phyloP scores from a whole-genome alignment of 2,888 invertebrate genomes.

The Tachina grossa region DNA sequence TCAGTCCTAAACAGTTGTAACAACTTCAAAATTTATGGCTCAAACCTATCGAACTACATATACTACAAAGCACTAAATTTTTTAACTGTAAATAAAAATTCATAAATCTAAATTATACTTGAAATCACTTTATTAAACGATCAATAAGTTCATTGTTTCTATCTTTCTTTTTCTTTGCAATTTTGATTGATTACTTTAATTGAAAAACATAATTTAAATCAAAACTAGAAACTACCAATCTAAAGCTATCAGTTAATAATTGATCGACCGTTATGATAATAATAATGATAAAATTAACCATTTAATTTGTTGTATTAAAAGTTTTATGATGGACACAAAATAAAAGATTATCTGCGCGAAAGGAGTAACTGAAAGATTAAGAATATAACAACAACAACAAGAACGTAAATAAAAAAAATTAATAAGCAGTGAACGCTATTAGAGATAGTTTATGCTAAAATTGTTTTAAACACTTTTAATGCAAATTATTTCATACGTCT shows the following conservation, averaged over 20 bases:
- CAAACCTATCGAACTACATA: too few species aligned
- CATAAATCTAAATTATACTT: conserved; percentile 49
- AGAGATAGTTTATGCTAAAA: not conserved
- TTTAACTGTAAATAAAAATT: conserved; percentile 27
- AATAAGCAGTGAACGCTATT: not conserved
- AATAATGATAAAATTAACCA: conserved; percentile 59
- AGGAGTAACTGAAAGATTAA: conserved; percentile 5
- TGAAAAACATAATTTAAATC: conserved; percentile 62
- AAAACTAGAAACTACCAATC: conserved; percentile 29
- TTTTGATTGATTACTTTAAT: conserved; percentile 69
- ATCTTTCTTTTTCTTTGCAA: not conserved
- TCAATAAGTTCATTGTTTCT: conserved; percentile 26
- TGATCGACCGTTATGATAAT: conserved; percentile 54
- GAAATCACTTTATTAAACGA: conserved; percentile 56
- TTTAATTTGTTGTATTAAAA: conserved; percentile 57
- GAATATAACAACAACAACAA: not conserved
- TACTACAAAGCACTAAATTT: too few species aligned
- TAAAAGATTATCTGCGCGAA: conserved; percentile 39
- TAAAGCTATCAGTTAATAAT: conserved; percentile 35
- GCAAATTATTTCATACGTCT: conserved; percentile 42
- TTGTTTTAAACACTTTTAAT: conserved; percentile 44
- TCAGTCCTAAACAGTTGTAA: too few species aligned
- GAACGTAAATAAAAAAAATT: not conserved
- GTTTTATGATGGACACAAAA: conserved; percentile 19
- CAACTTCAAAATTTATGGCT: too few species aligned